Conservation (phyloP, 2,797 vertebrate species). For the Holocentrus rufus region DNA sequence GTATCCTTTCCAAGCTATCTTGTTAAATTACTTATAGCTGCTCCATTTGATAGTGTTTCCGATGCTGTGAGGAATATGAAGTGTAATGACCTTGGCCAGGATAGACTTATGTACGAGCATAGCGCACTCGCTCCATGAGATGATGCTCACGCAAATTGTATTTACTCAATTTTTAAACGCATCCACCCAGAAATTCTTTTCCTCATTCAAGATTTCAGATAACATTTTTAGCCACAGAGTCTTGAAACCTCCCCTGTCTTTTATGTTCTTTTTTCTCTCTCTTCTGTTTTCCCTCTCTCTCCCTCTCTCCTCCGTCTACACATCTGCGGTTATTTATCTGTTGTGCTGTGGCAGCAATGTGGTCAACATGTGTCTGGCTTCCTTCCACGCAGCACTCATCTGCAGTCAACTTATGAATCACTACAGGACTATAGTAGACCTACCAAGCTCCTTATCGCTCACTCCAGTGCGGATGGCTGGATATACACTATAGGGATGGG, state of each 20-base stretch:
- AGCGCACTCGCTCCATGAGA: constrained; percentile 5
- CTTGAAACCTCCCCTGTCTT: constrained; percentile 53
- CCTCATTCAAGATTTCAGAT: constrained; percentile 67
- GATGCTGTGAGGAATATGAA: background rate
- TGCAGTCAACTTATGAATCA: constrained; percentile 66
- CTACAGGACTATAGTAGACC: constrained; percentile 47
- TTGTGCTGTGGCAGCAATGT: constrained; percentile 76
- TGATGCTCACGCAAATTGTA: constrained; percentile 40
- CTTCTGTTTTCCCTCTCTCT: constrained; percentile 45
- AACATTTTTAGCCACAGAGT: constrained; percentile 53
- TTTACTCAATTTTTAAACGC: constrained; percentile 26
- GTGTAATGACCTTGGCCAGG: background rate
- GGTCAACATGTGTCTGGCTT: constrained; percentile 81
- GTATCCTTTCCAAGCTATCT: too few relatives aligned
- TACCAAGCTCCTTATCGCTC: constrained; percentile 38
- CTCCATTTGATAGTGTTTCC: too few relatives aligned
- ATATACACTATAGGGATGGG: background rate
- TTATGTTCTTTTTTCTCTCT: constrained; percentile 54
- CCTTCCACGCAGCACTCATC: constrained; percentile 68
- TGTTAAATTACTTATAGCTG: too few relatives aligned
- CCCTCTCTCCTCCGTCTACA: constrained; percentile 63
- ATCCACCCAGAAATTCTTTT: constrained; percentile 42
- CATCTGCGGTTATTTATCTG: constrained; percentile 82
- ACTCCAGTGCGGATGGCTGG: constrained; percentile 5
- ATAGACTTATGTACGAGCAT: constrained; percentile 30